Evolutionary conservation across 2,888 invertebrate genomes (phyloP).

Genomic region (Eilema sororculum): DNA sequence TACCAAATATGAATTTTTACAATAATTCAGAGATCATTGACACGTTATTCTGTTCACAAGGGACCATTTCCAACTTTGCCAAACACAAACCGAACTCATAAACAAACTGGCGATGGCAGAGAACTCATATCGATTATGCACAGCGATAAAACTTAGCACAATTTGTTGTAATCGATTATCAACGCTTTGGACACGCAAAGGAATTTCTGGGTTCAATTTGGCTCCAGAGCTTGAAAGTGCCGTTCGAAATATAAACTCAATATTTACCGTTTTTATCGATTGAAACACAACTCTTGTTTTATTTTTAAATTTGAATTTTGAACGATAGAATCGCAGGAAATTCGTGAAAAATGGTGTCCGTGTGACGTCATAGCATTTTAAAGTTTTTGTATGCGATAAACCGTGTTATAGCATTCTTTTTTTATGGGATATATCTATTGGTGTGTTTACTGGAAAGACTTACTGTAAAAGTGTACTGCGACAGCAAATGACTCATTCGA

Average conservation of each 20-base stretch:
- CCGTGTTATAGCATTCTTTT: no score
- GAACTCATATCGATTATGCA: slow-evolving; percentile 60
- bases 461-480: no score
- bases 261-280: slow-evolving; percentile 13
- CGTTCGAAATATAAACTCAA: slow-evolving; percentile 13
- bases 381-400: neutral
- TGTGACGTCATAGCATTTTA: neutral
- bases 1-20: neutral
- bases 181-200: slow-evolving; percentile 57
- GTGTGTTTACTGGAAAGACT: no score
- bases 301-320: neutral
- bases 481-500: no score
- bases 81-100: slow-evolving; percentile 21
- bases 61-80: slow-evolving; percentile 7
- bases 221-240: slow-evolving; percentile 24
- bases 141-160: slow-evolving; percentile 66
- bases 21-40: neutral
- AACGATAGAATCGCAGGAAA: neutral
- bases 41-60: slow-evolving; percentile 1
- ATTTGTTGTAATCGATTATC: slow-evolving; percentile 71
- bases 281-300: neutral
- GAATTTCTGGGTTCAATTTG: slow-evolving; percentile 53
- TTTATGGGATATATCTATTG: no score
- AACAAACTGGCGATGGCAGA: slow-evolving; percentile 40
- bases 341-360: neutral